phyloP scores from a whole-genome alignment of 2,113 vertebrate species.

The Steatornis caripensis region DNA sequence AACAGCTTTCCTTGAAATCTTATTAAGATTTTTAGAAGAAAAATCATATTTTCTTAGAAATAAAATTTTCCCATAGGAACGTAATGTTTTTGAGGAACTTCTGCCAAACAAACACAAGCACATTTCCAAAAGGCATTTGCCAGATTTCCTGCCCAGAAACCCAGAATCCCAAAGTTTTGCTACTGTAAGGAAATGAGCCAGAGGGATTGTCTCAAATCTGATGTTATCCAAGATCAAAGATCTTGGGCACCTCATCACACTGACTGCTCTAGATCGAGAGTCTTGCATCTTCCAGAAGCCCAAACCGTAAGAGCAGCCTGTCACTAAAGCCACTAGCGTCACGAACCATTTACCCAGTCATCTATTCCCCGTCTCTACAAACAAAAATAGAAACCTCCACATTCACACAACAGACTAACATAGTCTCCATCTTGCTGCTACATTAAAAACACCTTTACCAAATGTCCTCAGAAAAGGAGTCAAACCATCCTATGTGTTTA shows the following conservation, averaged over 20 bases:
- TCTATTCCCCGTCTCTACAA: neutral
- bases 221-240: neutral
- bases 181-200: rapidly evolving
- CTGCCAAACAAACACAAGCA: neutral
- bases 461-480: neutral
- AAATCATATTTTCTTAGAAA: neutral
- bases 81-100: neutral
- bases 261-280: neutral
- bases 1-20: neutral
- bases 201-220: neutral
- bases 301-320: neutral
- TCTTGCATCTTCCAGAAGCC: neutral
- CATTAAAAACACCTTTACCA: neutral
- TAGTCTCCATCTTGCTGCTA: rapidly evolving
- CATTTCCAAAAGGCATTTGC: neutral
- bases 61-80: neutral
- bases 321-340: neutral
- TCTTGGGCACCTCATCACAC: neutral
- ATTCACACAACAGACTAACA: neutral
- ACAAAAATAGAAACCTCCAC: rapidly evolving
- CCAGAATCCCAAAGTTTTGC: neutral
- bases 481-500: neutral
- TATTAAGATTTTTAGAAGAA: neutral
- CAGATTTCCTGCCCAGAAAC: neutral
- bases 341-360: neutral